Evolutionary conservation across 2,888 invertebrate species (phyloP).

Genomic region (Monopis laevigella): DNA sequence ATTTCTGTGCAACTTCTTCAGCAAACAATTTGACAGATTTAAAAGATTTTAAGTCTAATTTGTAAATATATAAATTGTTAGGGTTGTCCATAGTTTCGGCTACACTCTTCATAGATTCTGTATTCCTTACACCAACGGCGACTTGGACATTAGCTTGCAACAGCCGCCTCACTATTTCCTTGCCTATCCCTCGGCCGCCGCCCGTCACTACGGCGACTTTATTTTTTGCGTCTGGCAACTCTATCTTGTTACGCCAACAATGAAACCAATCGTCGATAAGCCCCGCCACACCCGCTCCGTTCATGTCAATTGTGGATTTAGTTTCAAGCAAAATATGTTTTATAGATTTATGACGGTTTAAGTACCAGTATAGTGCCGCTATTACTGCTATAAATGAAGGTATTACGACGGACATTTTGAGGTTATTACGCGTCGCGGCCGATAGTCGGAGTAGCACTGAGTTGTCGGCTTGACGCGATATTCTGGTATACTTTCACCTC

Average conservation of each 20-base stretch:
- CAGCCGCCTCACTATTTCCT: conserved; percentile 78
- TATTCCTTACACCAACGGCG: conserved; percentile 76
- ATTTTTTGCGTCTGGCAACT: conserved; percentile 70
- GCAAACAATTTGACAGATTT: conserved; percentile 82
- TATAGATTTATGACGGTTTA: conserved; percentile 63
- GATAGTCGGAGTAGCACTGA: conserved; percentile 36
- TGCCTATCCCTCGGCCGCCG: conserved; percentile 86
- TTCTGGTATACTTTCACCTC: conserved; percentile 33
- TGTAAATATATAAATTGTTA: conserved; percentile 70
- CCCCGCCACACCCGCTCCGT: conserved; percentile 66
- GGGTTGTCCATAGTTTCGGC: conserved; percentile 52
- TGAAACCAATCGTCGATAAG: conserved; percentile 69
- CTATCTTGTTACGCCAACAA: conserved; percentile 66
- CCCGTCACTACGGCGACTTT: conserved; percentile 86
- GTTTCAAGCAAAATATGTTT: conserved; percentile 61
- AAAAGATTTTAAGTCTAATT: conserved; percentile 80
- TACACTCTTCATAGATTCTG: conserved; percentile 53
- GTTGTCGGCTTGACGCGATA: conserved; percentile 42
- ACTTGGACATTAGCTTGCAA: conserved; percentile 81
- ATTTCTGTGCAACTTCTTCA: conserved; percentile 68
- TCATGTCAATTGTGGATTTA: conserved; percentile 64
- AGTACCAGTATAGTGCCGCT: conserved; percentile 47
- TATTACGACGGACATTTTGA: conserved; percentile 43
- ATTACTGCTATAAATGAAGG: conserved; percentile 25
- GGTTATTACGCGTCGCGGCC: conserved; percentile 44